Evolutionary conservation across 2,888 invertebrate genomes (phyloP), one percentile per base, ranked within the genome.

Genomic region (Tortricodes alternella): DNA sequence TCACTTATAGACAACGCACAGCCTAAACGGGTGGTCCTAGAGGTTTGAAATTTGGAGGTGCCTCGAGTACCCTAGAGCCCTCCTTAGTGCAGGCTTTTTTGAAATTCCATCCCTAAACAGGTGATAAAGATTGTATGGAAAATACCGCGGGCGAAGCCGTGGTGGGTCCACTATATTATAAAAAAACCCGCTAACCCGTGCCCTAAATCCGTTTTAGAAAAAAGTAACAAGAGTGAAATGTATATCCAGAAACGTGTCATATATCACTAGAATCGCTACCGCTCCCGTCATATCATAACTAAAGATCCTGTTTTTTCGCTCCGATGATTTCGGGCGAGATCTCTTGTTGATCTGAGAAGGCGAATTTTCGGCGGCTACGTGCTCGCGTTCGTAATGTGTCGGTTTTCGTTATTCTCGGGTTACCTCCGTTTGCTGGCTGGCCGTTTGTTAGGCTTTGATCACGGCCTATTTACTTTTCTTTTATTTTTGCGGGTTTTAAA

Each of bases 261-360:
- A 19, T 3, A 19, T 13, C 19, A 6, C 38, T 18, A 9, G 8
- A 35, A 18, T n/a, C 41, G 49, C 55, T 24, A 16, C 23, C 35
- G 27, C 48, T 16, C 43, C 24, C 49, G 21, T 34, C 46, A 19
- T 41, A 19, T 49, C 55, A 49, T 49, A 56, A 43, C 55, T 29
- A 16, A 29, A 27, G 37, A 29, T 27, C 49, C 43, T 83, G 83
- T 85, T 86, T 87, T 87, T 83, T 78, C 80, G 80, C 80, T 70
- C 71, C 80, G 83, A 85, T 87, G 85, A 84, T 84, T 87, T 79
- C 73, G 71, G 77, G 78, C 71, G 75, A 85, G 83, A 85, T 86
- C 85, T 85, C 83, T 76, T 83, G 88, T 87, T 87, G 88, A 89
- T 87, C 84, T 82, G 81, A 76, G 84, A 78, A 80, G 79, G 73